Conservation (phyloP, 30 jellyfish, hydroid and myxozoan species). For the Turritopsis dohrnii region DNA sequence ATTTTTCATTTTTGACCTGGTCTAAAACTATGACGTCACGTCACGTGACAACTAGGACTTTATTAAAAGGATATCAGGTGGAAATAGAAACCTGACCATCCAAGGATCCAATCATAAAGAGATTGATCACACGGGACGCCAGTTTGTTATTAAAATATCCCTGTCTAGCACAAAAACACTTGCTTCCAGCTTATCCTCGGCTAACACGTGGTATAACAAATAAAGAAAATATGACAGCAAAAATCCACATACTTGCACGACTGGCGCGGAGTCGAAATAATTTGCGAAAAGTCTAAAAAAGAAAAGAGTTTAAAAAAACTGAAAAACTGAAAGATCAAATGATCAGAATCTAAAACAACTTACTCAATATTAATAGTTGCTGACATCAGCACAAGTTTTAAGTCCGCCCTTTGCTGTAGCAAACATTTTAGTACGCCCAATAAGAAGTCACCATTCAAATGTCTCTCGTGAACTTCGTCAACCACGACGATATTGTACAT, state of each 20-base stretch:
- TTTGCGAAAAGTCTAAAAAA: neutral
- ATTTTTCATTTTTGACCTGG: too few species aligned
- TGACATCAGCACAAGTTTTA: slow-evolving; percentile 92
- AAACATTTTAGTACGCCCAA: slow-evolving; percentile 88
- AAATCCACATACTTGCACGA: neutral
- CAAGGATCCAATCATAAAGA: too few species aligned
- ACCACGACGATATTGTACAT: slow-evolving; percentile 87
- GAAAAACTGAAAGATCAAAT: neutral
- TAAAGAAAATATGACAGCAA: too few species aligned
- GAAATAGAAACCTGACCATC: too few species aligned
- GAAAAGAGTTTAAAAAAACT: neutral
- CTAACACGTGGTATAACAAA: too few species aligned
- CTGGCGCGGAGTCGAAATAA: slow-evolving; percentile 13
- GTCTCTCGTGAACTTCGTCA: slow-evolving; percentile 99
- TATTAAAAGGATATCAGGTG: too few species aligned
- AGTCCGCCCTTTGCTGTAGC: slow-evolving; percentile 72
- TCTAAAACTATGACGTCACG: too few species aligned
- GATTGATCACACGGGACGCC: too few species aligned
- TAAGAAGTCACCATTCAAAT: slow-evolving; percentile 87
- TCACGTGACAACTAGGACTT: too few species aligned
- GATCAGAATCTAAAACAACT: neutral
- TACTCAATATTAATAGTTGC: slow-evolving; percentile 97
- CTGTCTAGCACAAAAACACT: too few species aligned
- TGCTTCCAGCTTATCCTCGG: too few species aligned
- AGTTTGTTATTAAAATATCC: too few species aligned